phyloP scores from a whole-genome alignment of 2,888 invertebrate species.

The Melangyna quadrimaculata region DNA sequence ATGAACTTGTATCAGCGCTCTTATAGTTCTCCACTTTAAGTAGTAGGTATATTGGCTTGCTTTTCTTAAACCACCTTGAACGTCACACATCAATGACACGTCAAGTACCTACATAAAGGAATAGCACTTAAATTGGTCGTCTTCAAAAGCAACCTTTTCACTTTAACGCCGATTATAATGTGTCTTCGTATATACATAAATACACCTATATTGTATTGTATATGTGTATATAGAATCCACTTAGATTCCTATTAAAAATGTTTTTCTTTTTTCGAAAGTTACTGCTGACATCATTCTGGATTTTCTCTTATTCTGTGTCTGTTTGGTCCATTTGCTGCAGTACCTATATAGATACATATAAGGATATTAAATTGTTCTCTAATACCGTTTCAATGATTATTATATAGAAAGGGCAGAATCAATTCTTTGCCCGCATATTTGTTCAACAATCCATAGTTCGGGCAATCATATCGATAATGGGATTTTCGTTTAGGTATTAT shows the following conservation, averaged over 20 bases:
- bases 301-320: neutral
- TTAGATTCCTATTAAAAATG: constrained; percentile 28
- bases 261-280: neutral
- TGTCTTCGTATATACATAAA: neutral
- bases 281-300: constrained; percentile 16
- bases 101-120: neutral
- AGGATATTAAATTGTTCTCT: constrained; percentile 51
- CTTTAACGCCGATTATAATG: constrained; percentile 26
- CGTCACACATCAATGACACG: too few relatives aligned
- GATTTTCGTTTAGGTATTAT: too few relatives aligned
- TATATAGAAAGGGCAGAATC: constrained; percentile 50
- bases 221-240: neutral
- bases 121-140: neutral
- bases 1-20: neutral
- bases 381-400: constrained; percentile 47
- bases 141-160: neutral
- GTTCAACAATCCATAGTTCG: neutral
- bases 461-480: constrained; percentile 43
- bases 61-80: too few relatives aligned
- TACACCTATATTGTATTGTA: neutral
- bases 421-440: constrained; percentile 15
- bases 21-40: neutral
- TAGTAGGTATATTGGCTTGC: neutral
- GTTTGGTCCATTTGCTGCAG: constrained; percentile 17
- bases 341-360: constrained; percentile 24